Base-by-base conservation (phyloP, 2,797 vertebrate species). In the Sebastes elongatus region DNA sequence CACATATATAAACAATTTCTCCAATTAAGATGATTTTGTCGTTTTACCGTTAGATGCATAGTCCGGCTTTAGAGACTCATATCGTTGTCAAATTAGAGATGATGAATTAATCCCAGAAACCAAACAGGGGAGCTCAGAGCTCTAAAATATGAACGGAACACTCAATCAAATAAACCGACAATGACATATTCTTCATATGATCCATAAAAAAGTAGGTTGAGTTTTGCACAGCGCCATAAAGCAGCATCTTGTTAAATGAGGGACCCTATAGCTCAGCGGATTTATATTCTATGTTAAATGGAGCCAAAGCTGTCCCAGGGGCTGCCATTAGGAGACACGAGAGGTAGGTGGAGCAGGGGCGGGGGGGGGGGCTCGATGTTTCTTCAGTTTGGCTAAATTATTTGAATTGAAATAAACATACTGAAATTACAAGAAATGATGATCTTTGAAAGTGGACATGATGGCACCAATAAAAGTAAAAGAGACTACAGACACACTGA, bases 241-340 rank as follows among this genome's bases (percentile, higher is more conserved):
- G 64, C 78, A 85, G 70, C 71, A 76, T 90, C 73, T 87, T 83
- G 78, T 84, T 90, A 86, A 89, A 81, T 77, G 59, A 78, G 63
- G 63, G 65, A 80, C 69, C 63, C 8, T 77, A 60, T 60, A 82
- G 83, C 78, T 57, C 66, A 65, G 73, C 20, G 65, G 85, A 89
- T 93, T 92, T 91, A 93, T 72, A 85, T 46, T 83, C 25, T 52
- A 62, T 46, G 57, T 83, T 89, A 85, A 88, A 89, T 59, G 49
- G 67, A 57, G 74, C 82, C 80, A 83, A 81, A 88, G 57, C 25
- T 86, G 77, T 88, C 88, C 78, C 86, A 60, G 25, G 71, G 80
- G 85, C 55, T 27, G 75, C 77, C 72, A 90, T 91, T 91, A 90
- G 68, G 6, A 68, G 65, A 86, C 79, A 79, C 23, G 53, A 28